Conservation (phyloP, 2,888 invertebrate genomes). For the Glaucopsyche alexis region DNA sequence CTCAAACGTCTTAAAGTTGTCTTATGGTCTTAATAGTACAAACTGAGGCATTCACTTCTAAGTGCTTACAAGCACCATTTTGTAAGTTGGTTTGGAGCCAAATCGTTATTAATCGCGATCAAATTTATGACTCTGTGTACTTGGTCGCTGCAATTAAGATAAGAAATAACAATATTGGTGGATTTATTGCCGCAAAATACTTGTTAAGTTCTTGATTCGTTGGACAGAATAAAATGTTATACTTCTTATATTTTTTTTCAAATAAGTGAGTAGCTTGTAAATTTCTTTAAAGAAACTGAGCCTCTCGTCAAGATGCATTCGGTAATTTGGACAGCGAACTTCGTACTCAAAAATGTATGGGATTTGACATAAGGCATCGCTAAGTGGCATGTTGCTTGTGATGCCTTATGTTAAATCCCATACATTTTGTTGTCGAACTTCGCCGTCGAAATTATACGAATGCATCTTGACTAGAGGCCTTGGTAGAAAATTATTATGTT, state of each 20-base stretch:
- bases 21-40: slow-evolving; percentile 54
- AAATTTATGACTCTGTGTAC: slow-evolving; percentile 28
- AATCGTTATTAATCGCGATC: slow-evolving; percentile 51
- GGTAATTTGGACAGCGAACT: too few relatives aligned
- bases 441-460: too few relatives aligned
- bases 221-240: background rate
- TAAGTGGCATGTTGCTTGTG: too few relatives aligned
- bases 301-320: too few relatives aligned
- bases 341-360: too few relatives aligned
- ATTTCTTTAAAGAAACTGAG: too few relatives aligned
- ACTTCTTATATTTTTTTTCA: background rate
- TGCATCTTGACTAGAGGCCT: too few relatives aligned
- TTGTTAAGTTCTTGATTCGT: background rate
- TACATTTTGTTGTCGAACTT: too few relatives aligned
- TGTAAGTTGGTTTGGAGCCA: slow-evolving; percentile 58
- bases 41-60: slow-evolving; percentile 48
- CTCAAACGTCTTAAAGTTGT: slow-evolving; percentile 51
- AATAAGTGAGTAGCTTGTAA: too few relatives aligned
- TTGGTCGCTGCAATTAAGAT: slow-evolving; percentile 31
- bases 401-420: too few relatives aligned
- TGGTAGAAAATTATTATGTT: too few relatives aligned
- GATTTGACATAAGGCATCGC: too few relatives aligned
- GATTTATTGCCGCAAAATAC: slow-evolving; percentile 25
- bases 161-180: slow-evolving; percentile 32
- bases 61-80: slow-evolving; percentile 51